Conservation (phyloP, 2,797 vertebrate genomes). For the Phataginus tricuspis region DNA sequence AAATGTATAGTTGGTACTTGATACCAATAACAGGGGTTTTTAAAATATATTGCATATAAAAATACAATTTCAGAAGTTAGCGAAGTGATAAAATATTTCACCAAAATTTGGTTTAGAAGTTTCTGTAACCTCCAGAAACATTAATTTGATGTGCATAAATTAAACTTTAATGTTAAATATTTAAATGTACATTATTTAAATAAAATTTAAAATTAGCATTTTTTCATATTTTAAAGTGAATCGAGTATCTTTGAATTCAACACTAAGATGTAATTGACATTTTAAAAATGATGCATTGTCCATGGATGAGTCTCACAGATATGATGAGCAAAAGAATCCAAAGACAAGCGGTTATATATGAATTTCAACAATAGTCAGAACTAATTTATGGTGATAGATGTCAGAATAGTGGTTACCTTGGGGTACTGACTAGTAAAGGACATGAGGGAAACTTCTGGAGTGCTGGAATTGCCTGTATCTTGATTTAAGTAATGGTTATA, state of each 20-base stretch:
- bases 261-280: neutral
- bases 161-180: slow-evolving; percentile 2
- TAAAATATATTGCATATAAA: neutral
- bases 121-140: neutral
- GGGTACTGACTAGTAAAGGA: neutral
- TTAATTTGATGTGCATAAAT: neutral
- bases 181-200: neutral
- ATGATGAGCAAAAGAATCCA: neutral
- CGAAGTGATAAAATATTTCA: neutral
- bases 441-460: neutral
- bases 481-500: neutral
- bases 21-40: neutral
- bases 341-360: neutral
- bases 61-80: neutral
- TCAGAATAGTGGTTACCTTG: neutral
- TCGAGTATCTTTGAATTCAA: neutral
- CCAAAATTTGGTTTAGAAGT: slow-evolving; percentile 6
- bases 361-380: neutral
- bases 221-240: neutral
- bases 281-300: neutral
- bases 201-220: neutral
- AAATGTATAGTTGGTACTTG: neutral
- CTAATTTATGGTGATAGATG: neutral
- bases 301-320: neutral
- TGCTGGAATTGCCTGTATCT: neutral